phyloP scores from a whole-genome alignment of 2,113 vertebrate genomes.

The Arothron firmamentum region DNA sequence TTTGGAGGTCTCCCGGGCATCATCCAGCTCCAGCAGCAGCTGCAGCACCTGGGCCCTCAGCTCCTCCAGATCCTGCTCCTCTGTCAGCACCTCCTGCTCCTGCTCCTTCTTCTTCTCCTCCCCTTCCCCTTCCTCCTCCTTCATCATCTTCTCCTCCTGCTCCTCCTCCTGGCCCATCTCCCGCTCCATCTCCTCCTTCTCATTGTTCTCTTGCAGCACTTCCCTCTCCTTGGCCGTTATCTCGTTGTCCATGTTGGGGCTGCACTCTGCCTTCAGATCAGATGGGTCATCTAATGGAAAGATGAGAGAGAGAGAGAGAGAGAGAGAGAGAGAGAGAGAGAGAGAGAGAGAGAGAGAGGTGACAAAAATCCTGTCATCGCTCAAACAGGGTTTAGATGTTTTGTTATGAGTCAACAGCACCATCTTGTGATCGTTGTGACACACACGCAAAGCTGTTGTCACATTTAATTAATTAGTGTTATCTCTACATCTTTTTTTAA shows the following conservation, averaged over 20 bases:
- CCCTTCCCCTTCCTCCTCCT: conserved; percentile 49
- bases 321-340: conserved; percentile 10
- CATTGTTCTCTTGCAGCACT: conserved; percentile 66
- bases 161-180: conserved; percentile 52
- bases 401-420: conserved; percentile 55
- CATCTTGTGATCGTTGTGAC: conserved; percentile 58
- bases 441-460: background rate
- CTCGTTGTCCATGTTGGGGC: conserved; percentile 63
- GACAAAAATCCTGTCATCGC: conserved; percentile 8
- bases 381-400: background rate
- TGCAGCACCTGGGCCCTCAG: conserved; percentile 82
- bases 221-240: conserved; percentile 73
- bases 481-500: too few relatives aligned
- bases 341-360: conserved; percentile 15
- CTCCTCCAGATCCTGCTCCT: conserved; percentile 82
- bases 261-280: conserved; percentile 69
- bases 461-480: too few relatives aligned
- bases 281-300: conserved; percentile 60
- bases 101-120: conserved; percentile 46
- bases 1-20: conserved; percentile 78
- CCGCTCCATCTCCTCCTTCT: conserved; percentile 72
- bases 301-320: conserved; percentile 6
- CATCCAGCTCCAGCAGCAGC: conserved; percentile 84
- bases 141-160: conserved; percentile 43
- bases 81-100: conserved; percentile 67